Conservation (phyloP, 2,888 invertebrate species). For the Netelia fuscicornis region DNA sequence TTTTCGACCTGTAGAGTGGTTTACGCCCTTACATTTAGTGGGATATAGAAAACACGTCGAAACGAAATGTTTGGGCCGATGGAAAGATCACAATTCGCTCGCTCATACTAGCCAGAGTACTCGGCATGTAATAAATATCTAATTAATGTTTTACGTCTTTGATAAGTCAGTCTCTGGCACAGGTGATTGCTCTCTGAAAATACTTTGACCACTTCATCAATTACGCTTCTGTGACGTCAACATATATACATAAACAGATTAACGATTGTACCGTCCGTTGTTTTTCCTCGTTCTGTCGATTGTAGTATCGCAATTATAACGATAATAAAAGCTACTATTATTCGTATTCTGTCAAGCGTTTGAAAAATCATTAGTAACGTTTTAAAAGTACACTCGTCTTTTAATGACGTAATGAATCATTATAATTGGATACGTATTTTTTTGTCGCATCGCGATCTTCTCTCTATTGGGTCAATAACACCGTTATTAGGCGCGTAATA, state of each 20-base stretch:
- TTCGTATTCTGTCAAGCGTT: neutral
- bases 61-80: slow-evolving; percentile 40
- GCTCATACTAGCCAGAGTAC: slow-evolving; percentile 1
- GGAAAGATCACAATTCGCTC: slow-evolving; percentile 54
- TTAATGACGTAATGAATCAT: slow-evolving; percentile 49
- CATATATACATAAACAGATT: slow-evolving; percentile 12
- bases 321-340: neutral
- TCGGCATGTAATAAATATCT: slow-evolving; percentile 22
- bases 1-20: too few relatives aligned
- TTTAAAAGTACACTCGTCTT: slow-evolving; percentile 50
- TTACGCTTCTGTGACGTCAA: slow-evolving; percentile 22
- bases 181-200: slow-evolving; percentile 64
- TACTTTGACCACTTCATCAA: slow-evolving; percentile 67
- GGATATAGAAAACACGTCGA: slow-evolving; percentile 39
- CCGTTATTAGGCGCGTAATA: slow-evolving; percentile 34
- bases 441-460: slow-evolving; percentile 2
- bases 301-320: neutral
- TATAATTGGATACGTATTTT: slow-evolving; percentile 55
- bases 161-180: slow-evolving; percentile 50
- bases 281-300: slow-evolving; percentile 32
- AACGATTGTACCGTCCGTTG: slow-evolving; percentile 18
- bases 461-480: slow-evolving; percentile 59
- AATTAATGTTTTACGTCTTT: slow-evolving; percentile 42
- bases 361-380: neutral
- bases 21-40: slow-evolving; percentile 12